These are phyloP conservation scores for Nibea albiflora DNA, from an alignment of 2,113 vertebrate species.

Conservation along the genomic window DNA sequence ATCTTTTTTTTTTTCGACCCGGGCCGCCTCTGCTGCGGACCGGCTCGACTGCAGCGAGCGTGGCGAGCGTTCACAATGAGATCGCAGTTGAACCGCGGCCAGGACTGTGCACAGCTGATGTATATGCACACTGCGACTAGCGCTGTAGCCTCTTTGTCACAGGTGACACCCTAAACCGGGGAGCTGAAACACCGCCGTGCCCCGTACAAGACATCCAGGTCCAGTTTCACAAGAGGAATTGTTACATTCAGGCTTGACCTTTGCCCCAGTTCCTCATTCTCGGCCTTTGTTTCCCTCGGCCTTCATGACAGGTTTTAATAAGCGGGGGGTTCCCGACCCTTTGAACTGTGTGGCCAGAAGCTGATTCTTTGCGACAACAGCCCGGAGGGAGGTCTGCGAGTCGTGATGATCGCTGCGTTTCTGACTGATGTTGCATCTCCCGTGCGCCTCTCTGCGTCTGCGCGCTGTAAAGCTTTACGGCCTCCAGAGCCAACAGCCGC, in stretches of 20 bases:
- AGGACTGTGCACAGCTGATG: slow-evolving; percentile 43
- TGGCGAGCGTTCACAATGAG: slow-evolving; percentile 34
- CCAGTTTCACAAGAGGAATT: slow-evolving; percentile 62
- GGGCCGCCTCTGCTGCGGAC: slow-evolving; percentile 13
- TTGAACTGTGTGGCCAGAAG: slow-evolving; percentile 53
- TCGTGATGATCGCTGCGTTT: slow-evolving; percentile 31
- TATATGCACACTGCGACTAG: background rate
- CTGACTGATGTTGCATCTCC: slow-evolving; percentile 46
- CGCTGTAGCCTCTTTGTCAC: slow-evolving; percentile 43
- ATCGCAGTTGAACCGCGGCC: slow-evolving; percentile 28
- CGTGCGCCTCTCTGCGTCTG: background rate
- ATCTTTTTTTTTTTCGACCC: slow-evolving; percentile 16
- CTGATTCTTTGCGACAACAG: slow-evolving; percentile 68
- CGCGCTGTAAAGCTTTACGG: slow-evolving; percentile 6
- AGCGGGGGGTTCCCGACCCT: slow-evolving; percentile 50
- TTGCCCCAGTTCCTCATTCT: slow-evolving; percentile 49
- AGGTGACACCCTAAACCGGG: slow-evolving; percentile 11
- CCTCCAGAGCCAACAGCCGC: background rate
- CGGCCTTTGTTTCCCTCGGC: slow-evolving; percentile 23
- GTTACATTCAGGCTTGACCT: slow-evolving; percentile 65
- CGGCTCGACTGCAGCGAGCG: slow-evolving; percentile 15
- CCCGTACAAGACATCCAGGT: slow-evolving; percentile 29
- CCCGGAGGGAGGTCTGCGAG: slow-evolving; percentile 57
- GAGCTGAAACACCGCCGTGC: slow-evolving; percentile 8
- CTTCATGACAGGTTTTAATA: slow-evolving; percentile 62